Evolutionary conservation across 2,797 vertebrate genomes (phyloP).

Genomic region (Acrossocheilus fasciatus): DNA sequence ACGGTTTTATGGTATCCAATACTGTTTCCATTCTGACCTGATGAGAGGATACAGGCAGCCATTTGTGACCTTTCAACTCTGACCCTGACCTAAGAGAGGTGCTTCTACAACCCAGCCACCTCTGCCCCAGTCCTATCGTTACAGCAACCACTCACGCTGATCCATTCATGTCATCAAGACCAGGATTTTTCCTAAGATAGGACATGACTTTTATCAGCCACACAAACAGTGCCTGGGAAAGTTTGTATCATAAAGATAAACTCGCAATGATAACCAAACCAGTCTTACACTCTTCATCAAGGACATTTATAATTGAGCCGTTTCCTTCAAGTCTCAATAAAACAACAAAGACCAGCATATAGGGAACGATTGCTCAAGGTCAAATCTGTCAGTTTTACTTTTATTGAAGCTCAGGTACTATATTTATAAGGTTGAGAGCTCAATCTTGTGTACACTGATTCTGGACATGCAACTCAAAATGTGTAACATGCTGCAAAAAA

Average conservation of each 20-base stretch:
- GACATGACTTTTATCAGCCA: conserved; percentile 34
- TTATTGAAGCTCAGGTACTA: not conserved
- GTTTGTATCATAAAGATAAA: conserved; percentile 36
- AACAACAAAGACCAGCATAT: conserved; percentile 15
- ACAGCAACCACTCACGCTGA: conserved; percentile 45
- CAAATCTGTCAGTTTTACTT: conserved; percentile 10
- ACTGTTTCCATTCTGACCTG: conserved; percentile 71
- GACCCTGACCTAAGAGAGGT: conserved; percentile 76
- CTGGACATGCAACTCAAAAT: not conserved
- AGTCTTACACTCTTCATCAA: not conserved
- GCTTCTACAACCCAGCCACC: conserved; percentile 33
- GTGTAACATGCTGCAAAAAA: not conserved
- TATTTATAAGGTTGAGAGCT: not conserved
- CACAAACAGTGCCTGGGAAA: not conserved
- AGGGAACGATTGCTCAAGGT: not conserved
- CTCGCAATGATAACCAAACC: not conserved
- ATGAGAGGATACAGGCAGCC: conserved; percentile 83
- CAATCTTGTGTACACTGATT: not conserved
- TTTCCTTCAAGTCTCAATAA: conserved; percentile 18
- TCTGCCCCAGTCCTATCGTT: conserved; percentile 31
- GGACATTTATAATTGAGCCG: not conserved
- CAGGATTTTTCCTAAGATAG: conserved; percentile 26
- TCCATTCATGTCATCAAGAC: conserved; percentile 48
- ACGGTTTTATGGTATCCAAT: conserved; percentile 77
- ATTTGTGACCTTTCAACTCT: conserved; percentile 84